Base-by-base conservation (phyloP, 2,888 invertebrate species). In the Hydroisotoma schaefferi region DNA sequence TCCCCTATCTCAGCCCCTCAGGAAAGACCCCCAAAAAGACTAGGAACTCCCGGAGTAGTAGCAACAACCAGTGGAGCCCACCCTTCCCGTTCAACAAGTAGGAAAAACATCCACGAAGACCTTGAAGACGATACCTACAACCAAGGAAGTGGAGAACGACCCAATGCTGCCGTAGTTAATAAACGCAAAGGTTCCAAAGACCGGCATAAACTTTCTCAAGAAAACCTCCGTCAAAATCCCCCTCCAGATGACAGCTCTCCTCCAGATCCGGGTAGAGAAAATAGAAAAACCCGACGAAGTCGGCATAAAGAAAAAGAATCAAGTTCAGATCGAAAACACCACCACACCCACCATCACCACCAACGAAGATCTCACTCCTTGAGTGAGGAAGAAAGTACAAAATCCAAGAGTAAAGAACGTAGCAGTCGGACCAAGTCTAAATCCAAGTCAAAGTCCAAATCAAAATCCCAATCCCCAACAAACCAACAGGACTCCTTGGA, bases 381-480 rank as follows among this genome's bases (percentile, higher is more conserved):
- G 2, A 49, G 53, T 5, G 43, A 40, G 18, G 55, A 22, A 18
- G 29, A 22, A 8, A 46, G 6, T 25, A 15, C 62, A n/a, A 51
- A 57, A 57, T 43, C 62, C 20, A 57, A 57, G 48, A 63, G 59
- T 15, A 33, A 8, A 33, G 25, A 8, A 8, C 6, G 47, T 23
- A 5, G 47, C 20, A 47, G n/a, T 47, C 20, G 25, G 10, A 47
- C 8, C 47, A 25, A 25, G n/a, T 8, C n/a, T 23, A 47, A 47
- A 47, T 8, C n/a, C 47, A 47, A n/a, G n/a, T n/a, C 49, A 26
- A 55, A 55, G 26, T 57, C 59, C 2, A 59, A 57, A 43, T 65
- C 64, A 23, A 56, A 66, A 53, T 64, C 64, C 22, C 65, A 67
- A 46, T 67, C 67, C 10, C 22, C 65, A 28, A 65, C 69, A 20